These are phyloP conservation scores for Benitochromis conjunctus DNA, from an alignment of 2,113 vertebrate species.

Conservation along the genomic window DNA sequence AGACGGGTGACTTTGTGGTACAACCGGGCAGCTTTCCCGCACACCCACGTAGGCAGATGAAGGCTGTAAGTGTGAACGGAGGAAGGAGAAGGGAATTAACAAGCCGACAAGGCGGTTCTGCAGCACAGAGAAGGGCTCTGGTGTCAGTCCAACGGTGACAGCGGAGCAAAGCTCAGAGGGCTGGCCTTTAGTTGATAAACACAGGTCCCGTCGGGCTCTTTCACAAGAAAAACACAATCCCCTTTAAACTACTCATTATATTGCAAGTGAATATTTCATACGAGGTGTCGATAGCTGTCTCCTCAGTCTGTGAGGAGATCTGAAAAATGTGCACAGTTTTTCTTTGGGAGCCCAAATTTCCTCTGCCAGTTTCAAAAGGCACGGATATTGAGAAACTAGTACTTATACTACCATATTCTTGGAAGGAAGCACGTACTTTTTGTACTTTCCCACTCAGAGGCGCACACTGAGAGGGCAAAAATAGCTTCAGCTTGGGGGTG, in stretches of 20 bases:
- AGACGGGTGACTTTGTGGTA: background rate
- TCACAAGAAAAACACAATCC: conserved; percentile 12
- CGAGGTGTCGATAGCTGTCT: background rate
- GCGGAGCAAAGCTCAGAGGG: conserved; percentile 10
- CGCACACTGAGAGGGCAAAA: conserved; percentile 33
- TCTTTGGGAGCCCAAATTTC: background rate
- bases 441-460: conserved; percentile 27
- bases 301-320: background rate
- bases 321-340: background rate
- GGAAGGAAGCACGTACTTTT: background rate
- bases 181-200: conserved; percentile 30
- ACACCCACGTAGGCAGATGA: conserved; percentile 44
- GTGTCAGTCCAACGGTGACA: conserved; percentile 22
- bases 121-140: conserved; percentile 17
- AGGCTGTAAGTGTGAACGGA: conserved; percentile 48
- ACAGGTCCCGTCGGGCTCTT: background rate
- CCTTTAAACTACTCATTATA: conserved; percentile 9
- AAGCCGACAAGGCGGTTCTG: background rate
- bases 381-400: background rate
- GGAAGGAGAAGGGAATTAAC: conserved; percentile 35
- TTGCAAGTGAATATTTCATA: background rate
- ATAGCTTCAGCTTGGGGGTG: conserved; percentile 52
- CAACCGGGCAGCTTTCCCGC: conserved; percentile 40
- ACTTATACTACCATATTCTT: background rate
- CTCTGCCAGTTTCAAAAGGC: background rate